Evolutionary conservation across 2,888 invertebrate genomes (phyloP), one percentile per base, ranked within the genome.

Genomic region (Pristionchus mayeri): DNA sequence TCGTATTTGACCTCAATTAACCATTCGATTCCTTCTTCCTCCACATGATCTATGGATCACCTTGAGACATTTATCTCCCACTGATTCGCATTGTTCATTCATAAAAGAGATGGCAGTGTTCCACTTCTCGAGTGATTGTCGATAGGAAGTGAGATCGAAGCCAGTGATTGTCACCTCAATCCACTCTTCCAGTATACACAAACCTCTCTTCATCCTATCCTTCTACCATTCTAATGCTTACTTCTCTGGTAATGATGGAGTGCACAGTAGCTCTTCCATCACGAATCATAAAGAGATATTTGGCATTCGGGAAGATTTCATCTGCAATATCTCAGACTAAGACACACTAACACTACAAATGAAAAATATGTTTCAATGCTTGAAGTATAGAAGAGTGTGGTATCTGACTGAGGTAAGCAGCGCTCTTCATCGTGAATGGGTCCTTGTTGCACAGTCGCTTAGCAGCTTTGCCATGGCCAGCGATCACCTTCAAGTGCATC

Each of bases 211-310:
- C n/a, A n/a, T n/a, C n/a, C n/a, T n/a, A n/a, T n/a, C n/a, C n/a
- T n/a, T n/a, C n/a, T n/a, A n/a, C n/a, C n/a, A n/a, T n/a, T n/a
- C n/a, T 3, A 9, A 18, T 18, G 16, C 37, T 82, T 13, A 89
- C 91, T 95, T 97, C 97, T 91, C 98, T 95, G 81, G 96, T 96
- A 93, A 99, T 98, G 93, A 99, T 98, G 88, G 98, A 98, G 94
- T 99, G 98, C 87, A 98, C 98, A 37, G 98, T 98, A 87, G 98
- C 99, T 88, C 99, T 95, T 40, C 98, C 98, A 94, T 99, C 99
- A 88, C 99, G 95, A 91, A 98, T 96, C 97, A 98, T 98, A 94
- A 98, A 96, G 91, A 99, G 95, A 94, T 98, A 99, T 94, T 98
- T 98, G 86, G 98, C 96, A 93, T 97, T 97, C 75, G 99, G 98